These are phyloP conservation scores for Tenthredo distinguenda DNA, from an alignment of 2,888 invertebrate genomes.

Conservation along the genomic window DNA sequence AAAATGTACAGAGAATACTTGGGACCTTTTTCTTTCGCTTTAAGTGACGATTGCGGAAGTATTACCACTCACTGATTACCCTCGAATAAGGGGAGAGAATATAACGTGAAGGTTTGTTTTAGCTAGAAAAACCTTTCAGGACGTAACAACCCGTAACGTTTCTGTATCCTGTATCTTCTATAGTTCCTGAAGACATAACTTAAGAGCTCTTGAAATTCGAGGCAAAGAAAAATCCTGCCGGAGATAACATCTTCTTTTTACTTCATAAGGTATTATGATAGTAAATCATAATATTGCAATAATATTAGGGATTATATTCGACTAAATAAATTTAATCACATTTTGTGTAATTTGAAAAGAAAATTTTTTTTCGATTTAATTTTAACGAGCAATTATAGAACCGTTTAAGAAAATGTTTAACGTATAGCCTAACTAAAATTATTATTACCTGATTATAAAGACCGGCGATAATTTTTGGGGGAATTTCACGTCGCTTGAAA, in stretches of 20 bases:
- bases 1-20: not conserved
- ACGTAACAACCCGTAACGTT: conserved; percentile 36
- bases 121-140: conserved; percentile 38
- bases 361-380: not conserved
- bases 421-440: not conserved
- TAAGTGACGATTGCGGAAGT: not conserved
- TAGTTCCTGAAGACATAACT: conserved; percentile 33
- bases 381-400: not conserved
- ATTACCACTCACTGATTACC: conserved; percentile 9
- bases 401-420: not conserved
- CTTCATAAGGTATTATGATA: not conserved
- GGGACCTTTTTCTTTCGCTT: not conserved
- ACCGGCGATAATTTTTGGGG: not conserved
- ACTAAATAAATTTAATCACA: no score
- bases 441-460: not conserved
- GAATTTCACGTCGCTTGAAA: not conserved
- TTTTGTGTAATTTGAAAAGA: no score
- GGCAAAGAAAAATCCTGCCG: not conserved
- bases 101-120: conserved; percentile 26
- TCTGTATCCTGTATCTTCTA: conserved; percentile 38
- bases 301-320: not conserved
- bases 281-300: not conserved
- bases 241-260: not conserved
- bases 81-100: not conserved
- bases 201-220: conserved; percentile 6